These are phyloP conservation scores for Caerostris extrusa DNA, from an alignment of 1,140 invertebrate species.

Conservation along the genomic window DNA sequence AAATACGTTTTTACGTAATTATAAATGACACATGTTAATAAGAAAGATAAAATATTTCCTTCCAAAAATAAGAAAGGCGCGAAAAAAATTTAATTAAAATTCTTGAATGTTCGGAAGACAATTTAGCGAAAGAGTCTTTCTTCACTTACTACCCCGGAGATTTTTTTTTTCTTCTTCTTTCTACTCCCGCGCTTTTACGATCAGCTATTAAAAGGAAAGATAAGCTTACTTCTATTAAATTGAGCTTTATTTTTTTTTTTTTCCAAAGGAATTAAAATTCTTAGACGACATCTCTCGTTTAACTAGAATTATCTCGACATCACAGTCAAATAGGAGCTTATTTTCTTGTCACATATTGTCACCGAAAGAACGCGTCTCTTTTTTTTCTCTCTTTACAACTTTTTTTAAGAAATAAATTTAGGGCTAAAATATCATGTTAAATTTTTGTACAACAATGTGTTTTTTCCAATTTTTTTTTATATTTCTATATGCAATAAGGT, in stretches of 20 bases:
- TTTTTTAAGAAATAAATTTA: background rate
- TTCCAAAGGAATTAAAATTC: background rate
- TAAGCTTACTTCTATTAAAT: slow-evolving; percentile 26
- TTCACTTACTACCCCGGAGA: background rate
- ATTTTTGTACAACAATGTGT: no score
- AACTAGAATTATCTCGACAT: slow-evolving; percentile 4
- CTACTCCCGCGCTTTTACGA: background rate
- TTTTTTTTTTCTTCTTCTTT: background rate
- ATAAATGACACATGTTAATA: slow-evolving; percentile 41
- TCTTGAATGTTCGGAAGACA: slow-evolving; percentile 12
- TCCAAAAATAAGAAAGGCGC: background rate
- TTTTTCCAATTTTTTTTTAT: no score
- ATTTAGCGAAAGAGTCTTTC: slow-evolving; percentile 1
- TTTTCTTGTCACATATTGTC: slow-evolving; percentile 7
- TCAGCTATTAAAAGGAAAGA: background rate
- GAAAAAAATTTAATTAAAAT: slow-evolving; percentile 57
- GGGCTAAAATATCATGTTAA: background rate
- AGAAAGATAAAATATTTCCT: slow-evolving; percentile 45
- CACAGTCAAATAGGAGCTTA: slow-evolving; percentile 8
- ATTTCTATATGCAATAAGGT: no score
- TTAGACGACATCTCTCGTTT: slow-evolving; percentile 5
- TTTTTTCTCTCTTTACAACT: background rate
- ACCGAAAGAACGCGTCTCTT: background rate
- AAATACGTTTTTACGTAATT: slow-evolving; percentile 40
- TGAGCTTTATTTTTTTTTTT: background rate